phyloP scores from a whole-genome alignment of 1,140 invertebrate genomes.

The Drosophila ercepeae region DNA sequence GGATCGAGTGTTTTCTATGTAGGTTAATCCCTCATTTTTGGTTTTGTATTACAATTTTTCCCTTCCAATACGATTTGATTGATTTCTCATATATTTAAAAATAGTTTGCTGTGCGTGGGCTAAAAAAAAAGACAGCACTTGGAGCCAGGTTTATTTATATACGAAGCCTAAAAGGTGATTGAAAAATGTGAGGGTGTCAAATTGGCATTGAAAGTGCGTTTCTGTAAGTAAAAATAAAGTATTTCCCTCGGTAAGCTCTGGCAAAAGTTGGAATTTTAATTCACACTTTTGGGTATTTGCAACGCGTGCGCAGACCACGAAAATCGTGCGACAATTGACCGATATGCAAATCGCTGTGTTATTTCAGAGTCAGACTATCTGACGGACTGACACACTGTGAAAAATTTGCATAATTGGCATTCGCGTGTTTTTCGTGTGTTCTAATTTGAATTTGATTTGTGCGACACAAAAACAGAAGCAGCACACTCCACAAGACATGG shows the following conservation, averaged over 20 bases:
- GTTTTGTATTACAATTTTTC: conserved; percentile 64
- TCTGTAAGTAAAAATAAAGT: conserved; percentile 16
- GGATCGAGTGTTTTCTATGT: conserved; percentile 42
- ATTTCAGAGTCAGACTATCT: conserved; percentile 39
- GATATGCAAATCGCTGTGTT: conserved; percentile 67
- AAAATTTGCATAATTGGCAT: conserved; percentile 73
- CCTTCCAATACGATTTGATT: conserved; percentile 33
- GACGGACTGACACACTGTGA: conserved; percentile 18
- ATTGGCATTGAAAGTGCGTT: conserved; percentile 61
- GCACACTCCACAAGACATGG: conserved; percentile 35
- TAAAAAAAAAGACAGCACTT: conserved; percentile 10
- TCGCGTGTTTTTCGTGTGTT: conserved; percentile 63
- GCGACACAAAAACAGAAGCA: conserved; percentile 63
- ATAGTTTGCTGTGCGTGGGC: conserved; percentile 52
- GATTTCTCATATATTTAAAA: conserved; percentile 69
- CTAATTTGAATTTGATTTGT: conserved; percentile 66
- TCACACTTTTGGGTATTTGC: conserved; percentile 53
- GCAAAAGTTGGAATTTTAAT: conserved; percentile 32
- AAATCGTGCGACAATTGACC: conserved; percentile 77
- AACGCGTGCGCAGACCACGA: conserved; percentile 58
- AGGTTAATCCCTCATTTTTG: conserved; percentile 72
- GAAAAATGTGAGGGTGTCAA: conserved; percentile 41
- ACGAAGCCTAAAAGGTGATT: conserved; percentile 9
- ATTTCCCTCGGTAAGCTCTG: conserved; percentile 24
- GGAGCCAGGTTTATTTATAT: conserved; percentile 39